A percentile compares a stretch with the other conserved stretches of the same genome.
Evolutionary conservation across 1,140 invertebrate genomes (phyloP).

Genomic region (Cheumatopsyche charites): DNA sequence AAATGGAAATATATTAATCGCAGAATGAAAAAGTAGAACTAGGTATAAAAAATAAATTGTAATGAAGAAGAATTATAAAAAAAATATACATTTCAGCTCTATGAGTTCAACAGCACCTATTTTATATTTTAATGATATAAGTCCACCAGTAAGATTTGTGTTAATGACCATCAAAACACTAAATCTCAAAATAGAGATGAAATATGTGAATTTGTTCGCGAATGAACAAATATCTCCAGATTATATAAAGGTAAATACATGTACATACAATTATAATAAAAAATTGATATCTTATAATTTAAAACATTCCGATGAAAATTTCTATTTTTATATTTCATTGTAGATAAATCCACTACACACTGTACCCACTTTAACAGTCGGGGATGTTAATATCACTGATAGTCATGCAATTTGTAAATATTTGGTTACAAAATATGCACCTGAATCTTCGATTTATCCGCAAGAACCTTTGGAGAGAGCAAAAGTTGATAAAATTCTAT

Average conservation of each 20-base stretch:
- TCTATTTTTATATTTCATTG: slow-evolving; percentile 13
- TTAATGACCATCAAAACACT: slow-evolving; percentile 40
- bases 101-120: background rate
- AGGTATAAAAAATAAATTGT: background rate
- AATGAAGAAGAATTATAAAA: too few species aligned
- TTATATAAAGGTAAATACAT: slow-evolving; percentile 11
- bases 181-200: slow-evolving; percentile 29
- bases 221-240: background rate
- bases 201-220: slow-evolving; percentile 32
- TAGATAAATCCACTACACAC: slow-evolving; percentile 41
- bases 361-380: slow-evolving; percentile 36
- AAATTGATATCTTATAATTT: background rate
- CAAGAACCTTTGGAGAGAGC: slow-evolving; percentile 25
- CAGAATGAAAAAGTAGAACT: too few species aligned
- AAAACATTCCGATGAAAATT: too few species aligned
- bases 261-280: background rate
- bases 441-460: slow-evolving; percentile 33
- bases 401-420: slow-evolving; percentile 44
- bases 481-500: slow-evolving; percentile 39
- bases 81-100: background rate
- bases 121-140: slow-evolving; percentile 33
- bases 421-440: slow-evolving; percentile 31
- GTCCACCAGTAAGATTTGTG: slow-evolving; percentile 36
- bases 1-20: too few species aligned
- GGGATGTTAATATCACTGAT: slow-evolving; percentile 30